A percentile compares a stretch with the other conserved stretches of the same genome.
These are phyloP conservation scores for Nomada fucata DNA, from an alignment of 2,888 invertebrate species.

Conservation along the genomic window DNA sequence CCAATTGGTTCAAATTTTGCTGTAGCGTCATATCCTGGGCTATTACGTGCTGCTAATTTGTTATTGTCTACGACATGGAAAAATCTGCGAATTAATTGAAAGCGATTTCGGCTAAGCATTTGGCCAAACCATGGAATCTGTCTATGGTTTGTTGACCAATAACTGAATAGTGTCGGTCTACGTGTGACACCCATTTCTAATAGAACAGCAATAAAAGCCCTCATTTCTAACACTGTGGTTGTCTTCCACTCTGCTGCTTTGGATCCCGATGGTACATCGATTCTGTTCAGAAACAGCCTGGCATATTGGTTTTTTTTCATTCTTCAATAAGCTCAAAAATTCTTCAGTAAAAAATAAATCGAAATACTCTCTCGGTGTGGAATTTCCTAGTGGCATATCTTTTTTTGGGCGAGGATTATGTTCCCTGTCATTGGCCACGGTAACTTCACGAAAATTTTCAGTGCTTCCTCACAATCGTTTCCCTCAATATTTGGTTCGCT, in stretches of 20 bases:
- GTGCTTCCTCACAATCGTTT: constrained; percentile 13
- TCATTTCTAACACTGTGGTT: constrained; percentile 43
- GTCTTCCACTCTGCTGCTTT: constrained; percentile 26
- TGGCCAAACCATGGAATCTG: constrained; percentile 55
- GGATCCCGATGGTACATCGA: constrained; percentile 13
- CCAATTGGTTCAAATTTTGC: constrained; percentile 64
- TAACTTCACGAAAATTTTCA: constrained; percentile 33
- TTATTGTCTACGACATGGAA: constrained; percentile 52
- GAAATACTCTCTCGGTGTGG: neutral
- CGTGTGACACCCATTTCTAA: constrained; percentile 53
- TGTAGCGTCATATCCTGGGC: constrained; percentile 56
- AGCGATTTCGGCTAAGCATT: constrained; percentile 32
- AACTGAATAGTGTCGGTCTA: constrained; percentile 52
- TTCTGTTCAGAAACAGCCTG: neutral
- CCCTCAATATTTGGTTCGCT: constrained; percentile 5
- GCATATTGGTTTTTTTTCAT: neutral
- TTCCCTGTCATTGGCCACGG: constrained; percentile 5
- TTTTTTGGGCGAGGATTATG: no score
- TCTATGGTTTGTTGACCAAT: constrained; percentile 52
- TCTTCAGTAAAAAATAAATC: neutral
- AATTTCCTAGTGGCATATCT: neutral
- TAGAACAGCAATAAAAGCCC: constrained; percentile 44
- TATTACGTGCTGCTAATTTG: constrained; percentile 55
- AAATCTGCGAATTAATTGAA: constrained; percentile 50
- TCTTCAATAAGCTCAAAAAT: neutral